Percentiles rank a stretch among this genome's conserved stretches.
These are phyloP conservation scores for Prunella himalayana DNA, from an alignment of 2,113 vertebrate species.

Conservation along the genomic window DNA sequence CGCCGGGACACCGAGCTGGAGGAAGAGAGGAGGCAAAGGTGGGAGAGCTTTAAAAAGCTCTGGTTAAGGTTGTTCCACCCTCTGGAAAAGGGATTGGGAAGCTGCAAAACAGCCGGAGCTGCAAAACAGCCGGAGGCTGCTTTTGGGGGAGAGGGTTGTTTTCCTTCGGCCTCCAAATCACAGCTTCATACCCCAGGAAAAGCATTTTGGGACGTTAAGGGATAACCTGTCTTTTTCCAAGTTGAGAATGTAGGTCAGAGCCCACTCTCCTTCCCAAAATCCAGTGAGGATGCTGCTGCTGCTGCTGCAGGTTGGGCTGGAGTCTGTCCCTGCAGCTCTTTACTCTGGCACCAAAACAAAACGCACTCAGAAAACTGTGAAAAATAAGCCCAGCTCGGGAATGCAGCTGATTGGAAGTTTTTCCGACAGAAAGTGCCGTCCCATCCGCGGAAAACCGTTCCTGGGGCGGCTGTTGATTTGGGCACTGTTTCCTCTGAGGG, in stretches of 20 bases:
- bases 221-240: neutral
- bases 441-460: neutral
- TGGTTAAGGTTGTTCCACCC: slow-evolving; percentile 44
- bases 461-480: slow-evolving; percentile 31
- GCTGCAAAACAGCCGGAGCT: neutral
- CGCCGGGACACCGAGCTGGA: neutral
- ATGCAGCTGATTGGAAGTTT: slow-evolving; percentile 44
- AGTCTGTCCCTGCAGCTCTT: slow-evolving; percentile 33
- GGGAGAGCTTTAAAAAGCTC: slow-evolving; percentile 62
- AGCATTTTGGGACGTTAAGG: fast-evolving
- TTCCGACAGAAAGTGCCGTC: slow-evolving; percentile 24
- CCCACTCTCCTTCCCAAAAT: neutral
- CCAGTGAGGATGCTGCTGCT: neutral
- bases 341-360: slow-evolving; percentile 57
- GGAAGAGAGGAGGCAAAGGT: slow-evolving; percentile 49
- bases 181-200: fast-evolving
- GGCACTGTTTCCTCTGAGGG: slow-evolving; percentile 17
- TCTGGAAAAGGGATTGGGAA: neutral
- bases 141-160: neutral
- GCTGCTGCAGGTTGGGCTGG: slow-evolving; percentile 22
- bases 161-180: neutral
- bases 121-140: neutral
- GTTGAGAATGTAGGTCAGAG: neutral
- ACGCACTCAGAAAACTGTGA: slow-evolving; percentile 29
- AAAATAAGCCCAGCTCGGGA: slow-evolving; percentile 37